Base-by-base conservation (phyloP, 2,797 vertebrate species). In the Pitangus sulphuratus region DNA sequence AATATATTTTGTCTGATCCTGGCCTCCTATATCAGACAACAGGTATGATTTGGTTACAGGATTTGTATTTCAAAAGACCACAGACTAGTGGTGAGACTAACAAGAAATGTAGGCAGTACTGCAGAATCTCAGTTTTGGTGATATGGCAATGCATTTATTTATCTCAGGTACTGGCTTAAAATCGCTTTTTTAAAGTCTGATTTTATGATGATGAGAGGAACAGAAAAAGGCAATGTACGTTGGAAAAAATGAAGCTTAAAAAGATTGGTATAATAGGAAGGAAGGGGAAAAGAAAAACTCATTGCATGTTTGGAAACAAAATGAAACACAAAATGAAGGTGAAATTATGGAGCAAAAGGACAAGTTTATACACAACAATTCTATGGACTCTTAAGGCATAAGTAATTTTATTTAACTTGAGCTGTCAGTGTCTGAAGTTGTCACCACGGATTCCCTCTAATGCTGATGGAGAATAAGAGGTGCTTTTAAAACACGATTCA, bases 401-500 rank as follows among this genome's bases (percentile, higher is more conserved):
- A 78, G 25, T 50, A 80, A 78, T 78, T 94, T 93, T 83, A 74
- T 85, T 91, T 85, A 85, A 78, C 82, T 91, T 83, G 24, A 81
- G 12, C 28, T 91, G 53, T 80, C 89, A 50, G 0, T 0, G 1
- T 74, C 76, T 89, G 68, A 92, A 64, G 19, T 87, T 91, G 79
- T 91, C 68, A 62, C 26, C 17, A 19, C 3, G 87, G 75, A 83
- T 85, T 88, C 61, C 24, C 9, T 71, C 42, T 76, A 51, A 40
- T 70, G 61, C n/a, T 79, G 75, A 61, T 50, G 69, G 53, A 92
- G 64, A 91, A 82, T 86, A 91, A 75, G 71, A 75, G 56, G 15
- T 56, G 15, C 4, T 91, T 96, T 77, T 77, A 91, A 92, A 93
- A 81, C 19, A 78, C 83, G 60, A 91, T 95, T 93, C 95, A 94